Base-by-base conservation (phyloP, 1,140 invertebrate species). In the Caenorhabditis inopinata region DNA sequence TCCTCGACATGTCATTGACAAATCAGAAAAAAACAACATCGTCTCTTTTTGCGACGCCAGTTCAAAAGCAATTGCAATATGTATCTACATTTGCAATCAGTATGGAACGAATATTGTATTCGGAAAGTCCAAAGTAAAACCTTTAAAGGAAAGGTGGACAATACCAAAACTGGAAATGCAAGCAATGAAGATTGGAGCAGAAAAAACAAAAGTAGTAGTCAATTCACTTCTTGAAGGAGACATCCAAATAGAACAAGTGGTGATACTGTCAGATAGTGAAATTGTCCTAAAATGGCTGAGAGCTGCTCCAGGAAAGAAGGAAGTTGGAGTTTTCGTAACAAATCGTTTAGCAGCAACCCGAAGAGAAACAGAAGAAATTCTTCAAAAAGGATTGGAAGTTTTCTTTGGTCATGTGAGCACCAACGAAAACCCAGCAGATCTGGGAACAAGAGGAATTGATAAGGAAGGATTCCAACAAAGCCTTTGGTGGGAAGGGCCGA, bases 111-210 rank as follows among this genome's bases (percentile, higher is more conserved):
- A 32, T 18, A 1, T 76, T 5, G 16, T 49, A 1, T 42, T 53
- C 5, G 49, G 51, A 0, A 58, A 78, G 18, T 58, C 35, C 12
- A 38, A 78, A 38, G 23, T 62, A 1, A 62, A 35, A 0, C 51
- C 76, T 18, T 5, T 78, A 0, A 78, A 78, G 46, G 49, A 78
- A 58, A 18, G 5, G 5, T 29, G 18, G 21, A 78, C 76, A 0
- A 78, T 78, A n/a, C 76, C 76, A 9, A 78, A 49, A 46, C 29
- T 78, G 38, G 76, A 78, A 29, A 16, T 45, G 14, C 58, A 68
- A 21, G 29, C 58, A 0, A 3, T 38, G 1, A 68, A 38, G n/a
- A 38, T 38, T 7, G 58, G 16, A 1, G 21, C n/a, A 1, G 32
- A 38, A 4, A 38, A 16, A 16, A 38, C 58, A 0, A 1, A 21